Conservation (phyloP, 2,797 vertebrate species). For the Argentina silus region DNA sequence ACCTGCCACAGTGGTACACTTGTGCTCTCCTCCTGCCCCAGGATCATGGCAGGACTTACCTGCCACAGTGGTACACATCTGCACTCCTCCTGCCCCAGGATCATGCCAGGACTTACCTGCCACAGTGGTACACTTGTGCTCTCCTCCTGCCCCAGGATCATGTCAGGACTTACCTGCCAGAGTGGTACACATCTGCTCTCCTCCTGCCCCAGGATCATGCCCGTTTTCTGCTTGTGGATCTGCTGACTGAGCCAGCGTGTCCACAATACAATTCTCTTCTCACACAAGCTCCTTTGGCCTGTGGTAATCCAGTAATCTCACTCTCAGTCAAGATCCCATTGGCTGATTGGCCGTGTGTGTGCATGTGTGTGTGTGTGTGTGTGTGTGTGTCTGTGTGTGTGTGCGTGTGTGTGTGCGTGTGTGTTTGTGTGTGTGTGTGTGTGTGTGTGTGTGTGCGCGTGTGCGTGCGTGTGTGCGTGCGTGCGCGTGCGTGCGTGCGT, state of each 20-base stretch:
- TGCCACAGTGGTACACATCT: not conserved
- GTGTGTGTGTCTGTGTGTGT: not conserved
- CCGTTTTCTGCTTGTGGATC: slow-evolving; percentile 53
- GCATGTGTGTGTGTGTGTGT: not conserved
- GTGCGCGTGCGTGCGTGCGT: not conserved
- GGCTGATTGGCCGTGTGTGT: slow-evolving; percentile 47
- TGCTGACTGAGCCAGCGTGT: slow-evolving; percentile 53
- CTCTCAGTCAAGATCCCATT: slow-evolving; percentile 65
- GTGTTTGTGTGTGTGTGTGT: not conserved
- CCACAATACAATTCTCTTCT: slow-evolving; percentile 52
- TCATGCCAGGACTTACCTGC: slow-evolving; percentile 43
- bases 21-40: not conserved
- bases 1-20: slow-evolving; percentile 28
- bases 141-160: not conserved
- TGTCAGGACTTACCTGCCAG: slow-evolving; percentile 36
- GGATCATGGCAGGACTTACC: slow-evolving; percentile 46
- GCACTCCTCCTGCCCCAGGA: not conserved
- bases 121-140: not conserved
- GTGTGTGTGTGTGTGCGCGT: slow-evolving; percentile 2
- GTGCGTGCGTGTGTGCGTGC: not conserved
- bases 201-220: slow-evolving; percentile 2
- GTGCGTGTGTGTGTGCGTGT: not conserved
- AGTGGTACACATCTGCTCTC: not conserved
- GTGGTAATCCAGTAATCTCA: slow-evolving; percentile 77
- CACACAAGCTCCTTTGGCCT: slow-evolving; percentile 72